Evolutionary conservation across 2,797 vertebrate genomes (phyloP), one percentile per base, ranked within the genome.

Genomic region (Adrianichthys oophorus): DNA sequence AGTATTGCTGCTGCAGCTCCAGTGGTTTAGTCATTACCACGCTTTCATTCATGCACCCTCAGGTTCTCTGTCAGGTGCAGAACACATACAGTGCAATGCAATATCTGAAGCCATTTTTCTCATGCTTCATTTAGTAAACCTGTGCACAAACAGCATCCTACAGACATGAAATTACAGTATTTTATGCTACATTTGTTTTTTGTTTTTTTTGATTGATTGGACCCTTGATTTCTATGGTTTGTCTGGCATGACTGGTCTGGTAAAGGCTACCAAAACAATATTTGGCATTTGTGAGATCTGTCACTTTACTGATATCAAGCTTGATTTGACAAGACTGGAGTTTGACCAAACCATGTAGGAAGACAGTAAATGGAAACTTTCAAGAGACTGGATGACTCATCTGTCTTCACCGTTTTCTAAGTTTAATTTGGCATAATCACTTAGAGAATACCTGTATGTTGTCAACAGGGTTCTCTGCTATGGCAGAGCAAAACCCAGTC

Each of bases 11-110:
- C 63, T 73, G 46, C 66, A 70, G 53, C 63, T 64, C 32, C 50
- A 2, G 41, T 60, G 57, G 55, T 76, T 71, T 49, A 68, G 41
- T 56, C 64, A 67, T 65, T 65, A 68, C 57, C 52, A 66, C 52
- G 52, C 45, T n/a, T 41, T 67, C 29, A 21, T 43, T 48, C 52
- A 56, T 62, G 48, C 37, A n/a, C 53, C 48, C 19, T 60, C 41
- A 42, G 47, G n/a, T 52, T 64, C 32, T 68, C 48, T 47, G 53
- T 74, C 56, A 64, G 58, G 62, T 55, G 59, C 45, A 70, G 45
- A 58, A 68, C 59, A 61, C 43, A 59, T 41, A 62, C 15, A 46
- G 5, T 41, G 21, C 44, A 21, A 58, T 63, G 23, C 24, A 41
- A 18, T 51, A 56, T 66, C 23, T 40, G n/a, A 65, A 59, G 26